Conservation (phyloP, 53 echinoderm and acorn worm genomes). For the Patiria pectinifera region DNA sequence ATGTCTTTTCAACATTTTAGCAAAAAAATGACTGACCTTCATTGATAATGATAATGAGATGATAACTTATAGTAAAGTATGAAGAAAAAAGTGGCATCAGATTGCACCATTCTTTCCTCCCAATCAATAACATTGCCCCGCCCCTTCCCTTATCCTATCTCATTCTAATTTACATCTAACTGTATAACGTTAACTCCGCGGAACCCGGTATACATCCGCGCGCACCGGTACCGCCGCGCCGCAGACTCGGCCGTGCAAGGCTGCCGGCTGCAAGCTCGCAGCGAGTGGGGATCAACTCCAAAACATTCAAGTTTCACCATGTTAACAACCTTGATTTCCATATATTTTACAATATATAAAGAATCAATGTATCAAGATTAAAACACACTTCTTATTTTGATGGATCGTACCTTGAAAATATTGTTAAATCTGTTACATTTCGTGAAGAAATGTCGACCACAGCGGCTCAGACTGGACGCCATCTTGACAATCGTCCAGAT, state of each 20-base stretch:
- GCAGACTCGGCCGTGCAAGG: neutral
- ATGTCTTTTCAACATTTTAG: too few relatives aligned
- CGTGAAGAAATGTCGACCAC: constrained; percentile 55
- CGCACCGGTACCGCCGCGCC: too few relatives aligned
- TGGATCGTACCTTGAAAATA: constrained; percentile 47
- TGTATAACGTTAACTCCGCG: too few relatives aligned
- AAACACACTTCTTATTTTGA: neutral
- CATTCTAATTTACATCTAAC: too few relatives aligned
- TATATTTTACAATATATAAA: neutral
- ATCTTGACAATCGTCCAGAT: constrained; percentile 28
- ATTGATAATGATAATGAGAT: too few relatives aligned
- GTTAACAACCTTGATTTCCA: neutral
- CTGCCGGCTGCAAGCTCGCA: neutral
- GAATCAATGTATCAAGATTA: neutral
- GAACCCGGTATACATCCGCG: too few relatives aligned
- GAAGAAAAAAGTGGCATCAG: too few relatives aligned
- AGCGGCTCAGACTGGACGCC: constrained; percentile 58
- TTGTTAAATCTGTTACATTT: constrained; percentile 52
- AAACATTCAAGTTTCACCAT: neutral
- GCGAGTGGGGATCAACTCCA: neutral
- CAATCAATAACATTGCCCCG: too few relatives aligned
- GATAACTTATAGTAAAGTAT: too few relatives aligned
- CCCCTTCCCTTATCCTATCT: too few relatives aligned
- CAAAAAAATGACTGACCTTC: too few relatives aligned
- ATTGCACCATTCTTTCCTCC: too few relatives aligned